phyloP scores from a whole-genome alignment of 2,113 vertebrate species.

The Dipodomys ordii region DNA sequence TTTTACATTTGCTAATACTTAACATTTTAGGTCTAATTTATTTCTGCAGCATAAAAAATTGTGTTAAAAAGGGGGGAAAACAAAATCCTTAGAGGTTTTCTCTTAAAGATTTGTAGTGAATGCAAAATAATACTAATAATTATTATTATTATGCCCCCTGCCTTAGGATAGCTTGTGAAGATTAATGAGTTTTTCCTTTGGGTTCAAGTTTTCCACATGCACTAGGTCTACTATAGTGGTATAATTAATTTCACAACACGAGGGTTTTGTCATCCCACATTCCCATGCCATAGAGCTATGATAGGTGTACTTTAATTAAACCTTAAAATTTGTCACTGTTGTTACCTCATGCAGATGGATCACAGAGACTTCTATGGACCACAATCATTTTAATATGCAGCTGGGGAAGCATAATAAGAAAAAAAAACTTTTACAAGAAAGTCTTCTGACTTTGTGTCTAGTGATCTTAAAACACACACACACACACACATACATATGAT shows the following conservation, averaged over 20 bases:
- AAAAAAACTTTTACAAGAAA: conserved; percentile 47
- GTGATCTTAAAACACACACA: conserved; percentile 14
- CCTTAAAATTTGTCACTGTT: conserved; percentile 79
- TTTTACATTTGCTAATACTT: conserved; percentile 34
- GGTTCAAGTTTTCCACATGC: conserved; percentile 90
- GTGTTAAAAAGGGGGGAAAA: not conserved
- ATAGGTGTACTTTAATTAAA: conserved; percentile 94
- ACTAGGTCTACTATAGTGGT: conserved; percentile 87
- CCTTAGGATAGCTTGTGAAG: conserved; percentile 88
- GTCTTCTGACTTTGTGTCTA: conserved; percentile 33
- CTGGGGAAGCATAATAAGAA: conserved; percentile 33
- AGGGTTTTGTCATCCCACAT: conserved; percentile 87
- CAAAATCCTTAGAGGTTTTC: conserved; percentile 59
- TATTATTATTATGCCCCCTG: conserved; percentile 78
- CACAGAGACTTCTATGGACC: conserved; percentile 57
- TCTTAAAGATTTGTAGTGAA: conserved; percentile 84
- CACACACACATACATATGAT: not conserved
- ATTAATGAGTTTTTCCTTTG: conserved; percentile 92
- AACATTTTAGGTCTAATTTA: conserved; percentile 38
- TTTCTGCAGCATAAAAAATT: conserved; percentile 54
- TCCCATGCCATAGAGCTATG: conserved; percentile 84
- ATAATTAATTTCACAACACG: conserved; percentile 94
- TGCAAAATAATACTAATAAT: conserved; percentile 78
- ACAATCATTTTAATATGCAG: conserved; percentile 66
- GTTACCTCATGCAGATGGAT: conserved; percentile 84